Evolutionary conservation across 2,888 invertebrate genomes (phyloP), one percentile per base, ranked within the genome.

Genomic region (Agrochola circellaris): DNA sequence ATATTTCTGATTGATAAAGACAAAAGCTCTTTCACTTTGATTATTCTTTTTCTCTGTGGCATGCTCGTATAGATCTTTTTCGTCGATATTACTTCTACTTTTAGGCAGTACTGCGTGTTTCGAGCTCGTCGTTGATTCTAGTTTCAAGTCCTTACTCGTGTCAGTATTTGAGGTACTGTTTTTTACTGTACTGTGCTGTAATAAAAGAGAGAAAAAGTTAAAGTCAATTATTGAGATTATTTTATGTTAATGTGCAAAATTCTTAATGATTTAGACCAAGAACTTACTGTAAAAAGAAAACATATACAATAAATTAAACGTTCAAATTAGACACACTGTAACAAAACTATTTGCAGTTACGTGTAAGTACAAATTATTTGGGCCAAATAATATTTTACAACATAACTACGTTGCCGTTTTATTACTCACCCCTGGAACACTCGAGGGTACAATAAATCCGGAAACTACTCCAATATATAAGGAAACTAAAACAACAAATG

Each of bases 11-110:
- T 94, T 94, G 42, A 95, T 89, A 67, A 89, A 93, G n/a, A 96
- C 88, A 75, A 93, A 94, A 38, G 96, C 93, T 84, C 95, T 91
- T 88, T 94, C 93, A 80, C 90, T 92, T 34, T 94, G 85, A 80
- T 90, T 93, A 61, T 90, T 92, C 45, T 90, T 83, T 87, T 92
- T 92, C 17, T 85, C 82, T 5, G 85, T 85, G 7, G 82, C 89
- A 66, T 92, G 82, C 78, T 93, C 90, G 70, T 91, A 93, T 69
- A 95, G 74, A 69, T 91, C 91, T 20, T 89, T 90, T 34, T 94
- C 91, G 34, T 88, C 88, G 6, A 85, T 85, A 38, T 81, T 66
- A 64, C 34, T 76, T 67, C 88, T 81, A 65, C 58, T 87, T 23
- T 72, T 58, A 11, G 85, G 85, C 17, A 87, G 45, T 48, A 65